These are phyloP conservation scores for Eremophila alpestris DNA, from an alignment of 2,797 vertebrate genomes.

Conservation along the genomic window DNA sequence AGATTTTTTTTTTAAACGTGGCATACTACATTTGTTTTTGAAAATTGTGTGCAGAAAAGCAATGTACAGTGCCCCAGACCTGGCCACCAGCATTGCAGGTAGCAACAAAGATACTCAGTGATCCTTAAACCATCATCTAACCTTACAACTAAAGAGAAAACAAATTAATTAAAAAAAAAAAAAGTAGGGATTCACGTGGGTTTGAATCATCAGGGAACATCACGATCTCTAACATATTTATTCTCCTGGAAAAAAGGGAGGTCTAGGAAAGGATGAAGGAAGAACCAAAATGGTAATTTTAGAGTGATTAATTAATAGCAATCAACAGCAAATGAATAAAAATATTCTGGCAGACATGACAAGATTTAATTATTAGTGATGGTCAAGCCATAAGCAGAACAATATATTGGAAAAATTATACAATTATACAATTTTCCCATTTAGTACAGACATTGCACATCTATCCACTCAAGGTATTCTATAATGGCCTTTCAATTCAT, in stretches of 20 bases:
- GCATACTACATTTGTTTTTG: neutral
- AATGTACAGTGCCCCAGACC: neutral
- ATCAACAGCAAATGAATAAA: neutral
- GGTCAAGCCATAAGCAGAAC: neutral
- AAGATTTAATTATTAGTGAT: neutral
- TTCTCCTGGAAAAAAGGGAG: neutral
- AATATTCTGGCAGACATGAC: neutral
- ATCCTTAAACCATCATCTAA: neutral
- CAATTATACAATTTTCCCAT: neutral
- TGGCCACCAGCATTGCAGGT: neutral
- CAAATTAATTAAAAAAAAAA: neutral
- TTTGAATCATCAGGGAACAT: neutral
- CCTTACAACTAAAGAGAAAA: neutral
- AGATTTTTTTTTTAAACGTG: neutral
- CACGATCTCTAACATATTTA: accelerated
- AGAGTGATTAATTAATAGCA: neutral
- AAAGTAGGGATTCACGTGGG: neutral
- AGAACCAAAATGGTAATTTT: neutral
- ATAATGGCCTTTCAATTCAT: neutral
- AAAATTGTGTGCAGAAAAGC: neutral
- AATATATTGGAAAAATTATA: neutral
- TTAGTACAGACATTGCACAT: neutral
- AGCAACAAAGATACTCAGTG: neutral
- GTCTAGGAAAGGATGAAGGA: neutral
- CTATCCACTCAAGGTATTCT: neutral